Evolutionary conservation across 2,113 vertebrate genomes (phyloP), one percentile per base, ranked within the genome.

Genomic region (Manacus vitellinus): DNA sequence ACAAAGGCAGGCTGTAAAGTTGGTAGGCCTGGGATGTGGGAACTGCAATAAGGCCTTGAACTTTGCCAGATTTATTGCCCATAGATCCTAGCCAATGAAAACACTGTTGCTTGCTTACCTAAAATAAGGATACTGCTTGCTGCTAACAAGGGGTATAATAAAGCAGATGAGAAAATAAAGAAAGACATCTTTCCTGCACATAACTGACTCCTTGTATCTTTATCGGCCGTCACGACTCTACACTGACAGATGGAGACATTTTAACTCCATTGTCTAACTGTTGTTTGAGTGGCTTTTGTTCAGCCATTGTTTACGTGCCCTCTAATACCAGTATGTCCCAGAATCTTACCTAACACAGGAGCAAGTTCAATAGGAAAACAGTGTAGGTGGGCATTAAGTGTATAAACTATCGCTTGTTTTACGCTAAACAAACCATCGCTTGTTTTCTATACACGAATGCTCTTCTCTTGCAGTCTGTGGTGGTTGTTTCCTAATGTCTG

Each of bases 351-450:
- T 67, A 17, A 39, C 51, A 44, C 4, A 28, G 54, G 39, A 76
- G 6, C 39, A 72, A 52, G 9, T 63, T 81, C 59, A 84, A 30
- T 18, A 88, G 44, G 66, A 80, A 85, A 80, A 31, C 5, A 52
- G 9, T 1, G 0, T 56, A n/a, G 43, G 27, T 0, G 0, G 14
- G 22, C 17, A 54, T 67, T 5, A 12, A 23, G 24, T 6, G 1
- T 82, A 21, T 89, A 71, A 61, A 30, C 18, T 47, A 5, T n/a
- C 23, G 4, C 31, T 78, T 87, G 37, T 71, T 91, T 84, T 63
- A 27, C 14, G 27, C 25, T 52, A 52, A 52, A 52, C 51, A 52
- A 52, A 52, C 18, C 44, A 8, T 31, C 23, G 5, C 28, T 78
- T 87, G 37, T 71, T 91, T 84, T 63, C 52, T 47, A 0, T 83